These are phyloP conservation scores for Ceyx margarethae DNA, from an alignment of 2,113 vertebrate species.

Conservation along the genomic window DNA sequence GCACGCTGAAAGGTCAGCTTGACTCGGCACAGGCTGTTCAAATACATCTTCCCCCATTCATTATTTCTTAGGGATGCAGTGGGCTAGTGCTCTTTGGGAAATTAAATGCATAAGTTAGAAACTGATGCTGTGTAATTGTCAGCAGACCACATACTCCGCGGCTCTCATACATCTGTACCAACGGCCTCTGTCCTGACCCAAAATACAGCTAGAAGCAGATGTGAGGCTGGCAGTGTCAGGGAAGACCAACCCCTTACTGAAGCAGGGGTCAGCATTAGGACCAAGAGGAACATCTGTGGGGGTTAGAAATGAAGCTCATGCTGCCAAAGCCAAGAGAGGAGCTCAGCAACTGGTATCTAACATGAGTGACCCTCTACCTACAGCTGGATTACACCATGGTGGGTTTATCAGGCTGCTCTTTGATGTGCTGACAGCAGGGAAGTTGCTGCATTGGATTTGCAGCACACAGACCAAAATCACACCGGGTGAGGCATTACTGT, in stretches of 20 bases:
- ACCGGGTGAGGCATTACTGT: accelerated
- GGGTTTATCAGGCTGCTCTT: not conserved
- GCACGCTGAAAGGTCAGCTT: not conserved
- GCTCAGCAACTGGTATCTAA: not conserved
- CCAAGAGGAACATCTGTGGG: not conserved
- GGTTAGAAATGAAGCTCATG: not conserved
- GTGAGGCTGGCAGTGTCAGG: not conserved
- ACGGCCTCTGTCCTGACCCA: not conserved
- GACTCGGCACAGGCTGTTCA: not conserved
- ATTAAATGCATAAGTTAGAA: not conserved
- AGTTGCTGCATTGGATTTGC: not conserved
- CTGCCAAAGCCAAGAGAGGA: not conserved
- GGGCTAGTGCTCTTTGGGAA: not conserved
- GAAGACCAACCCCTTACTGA: not conserved
- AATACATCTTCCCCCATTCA: not conserved
- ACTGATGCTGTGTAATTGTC: not conserved
- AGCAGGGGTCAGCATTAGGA: not conserved
- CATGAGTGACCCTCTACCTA: not conserved
- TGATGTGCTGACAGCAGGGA: not conserved
- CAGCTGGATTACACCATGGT: accelerated
- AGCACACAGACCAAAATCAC: not conserved
- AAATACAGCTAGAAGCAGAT: not conserved
- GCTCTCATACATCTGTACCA: not conserved
- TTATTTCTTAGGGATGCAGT: not conserved
- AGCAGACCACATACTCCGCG: not conserved